Evolutionary conservation across 2,888 invertebrate species (phyloP), one percentile per base, ranked within the genome.

Genomic region (Volucella bombylans): DNA sequence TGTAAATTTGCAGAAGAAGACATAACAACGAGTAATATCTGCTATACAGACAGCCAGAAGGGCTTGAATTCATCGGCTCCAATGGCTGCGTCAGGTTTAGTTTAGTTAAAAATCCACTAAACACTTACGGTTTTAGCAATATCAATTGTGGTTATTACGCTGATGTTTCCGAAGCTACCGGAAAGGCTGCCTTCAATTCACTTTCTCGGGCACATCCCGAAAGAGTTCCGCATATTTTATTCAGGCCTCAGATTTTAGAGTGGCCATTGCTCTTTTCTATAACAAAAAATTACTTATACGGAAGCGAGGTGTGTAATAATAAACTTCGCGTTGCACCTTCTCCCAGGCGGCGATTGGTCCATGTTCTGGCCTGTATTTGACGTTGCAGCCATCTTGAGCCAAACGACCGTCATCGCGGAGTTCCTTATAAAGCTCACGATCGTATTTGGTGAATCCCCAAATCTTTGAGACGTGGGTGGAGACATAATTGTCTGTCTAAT

Each of bases 401-500:
- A 99, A 94, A 71, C 96, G 94, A 76, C 97, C 97, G 14, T 96
- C 95, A 45, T 94, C 94, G 88, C 97, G 95, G 92, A 99, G 94
- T 86, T 94, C 94, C 92, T 98, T 98, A 90, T 96, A 99, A 80
- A 95, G 96, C 45, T 95, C 96, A 74, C 97, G 95, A 82, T 98
- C 97, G 92, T 97, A 99, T 92, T 98, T 99, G 23, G 99, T 99
- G 93, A 99, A 99, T 77, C 99, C 99, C 97, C 98, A 99, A 92
- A 97, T 98, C 93, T 98, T 98, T 57, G 99, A 99, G 12, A 99
- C 95, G 89, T 98, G n/a, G n/a, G n/a, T n/a, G n/a, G n/a, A n/a
- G 98, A 99, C 97, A 99, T 98, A 92, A 99, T 99, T 82, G 98
- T 97, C 92, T 99, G 99, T 23, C 99, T 99, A 91, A 99, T 99